These are phyloP conservation scores for Boloria euphrosyne DNA, from an alignment of 2,888 invertebrate genomes.

Conservation along the genomic window DNA sequence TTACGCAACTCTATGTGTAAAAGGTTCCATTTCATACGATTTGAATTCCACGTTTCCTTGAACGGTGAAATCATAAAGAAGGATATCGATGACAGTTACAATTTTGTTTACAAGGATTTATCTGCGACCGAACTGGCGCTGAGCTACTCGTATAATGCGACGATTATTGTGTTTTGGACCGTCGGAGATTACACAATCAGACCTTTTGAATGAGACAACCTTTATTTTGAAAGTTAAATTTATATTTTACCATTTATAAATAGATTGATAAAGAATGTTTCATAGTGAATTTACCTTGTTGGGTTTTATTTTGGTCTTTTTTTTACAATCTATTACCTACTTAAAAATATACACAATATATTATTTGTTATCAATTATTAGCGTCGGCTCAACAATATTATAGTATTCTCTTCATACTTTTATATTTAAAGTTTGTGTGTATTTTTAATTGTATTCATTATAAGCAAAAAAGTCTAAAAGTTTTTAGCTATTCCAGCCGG, in stretches of 20 bases:
- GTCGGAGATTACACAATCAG: conserved; percentile 11
- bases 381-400: too few species aligned
- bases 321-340: too few species aligned
- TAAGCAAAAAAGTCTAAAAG: too few species aligned
- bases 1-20: conserved; percentile 7
- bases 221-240: background rate
- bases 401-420: too few species aligned
- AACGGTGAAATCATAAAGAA: conserved; percentile 68
- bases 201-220: background rate
- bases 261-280: too few species aligned
- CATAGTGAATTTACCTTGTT: too few species aligned
- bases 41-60: conserved; percentile 65
- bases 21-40: conserved; percentile 50
- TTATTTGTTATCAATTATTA: too few species aligned
- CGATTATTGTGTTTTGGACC: conserved; percentile 36
- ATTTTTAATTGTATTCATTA: too few species aligned
- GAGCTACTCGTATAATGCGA: conserved; percentile 44
- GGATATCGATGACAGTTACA: conserved; percentile 71
- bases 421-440: too few species aligned
- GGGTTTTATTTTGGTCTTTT: too few species aligned
- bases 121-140: conserved; percentile 46
- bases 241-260: background rate
- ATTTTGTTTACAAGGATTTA: conserved; percentile 76
- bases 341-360: too few species aligned
- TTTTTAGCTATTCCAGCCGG: too few species aligned